A percentile compares a stretch with the other conserved stretches of the same genome.
Evolutionary conservation across 2,113 vertebrate genomes (phyloP).

Genomic region (Butorides virescens): DNA sequence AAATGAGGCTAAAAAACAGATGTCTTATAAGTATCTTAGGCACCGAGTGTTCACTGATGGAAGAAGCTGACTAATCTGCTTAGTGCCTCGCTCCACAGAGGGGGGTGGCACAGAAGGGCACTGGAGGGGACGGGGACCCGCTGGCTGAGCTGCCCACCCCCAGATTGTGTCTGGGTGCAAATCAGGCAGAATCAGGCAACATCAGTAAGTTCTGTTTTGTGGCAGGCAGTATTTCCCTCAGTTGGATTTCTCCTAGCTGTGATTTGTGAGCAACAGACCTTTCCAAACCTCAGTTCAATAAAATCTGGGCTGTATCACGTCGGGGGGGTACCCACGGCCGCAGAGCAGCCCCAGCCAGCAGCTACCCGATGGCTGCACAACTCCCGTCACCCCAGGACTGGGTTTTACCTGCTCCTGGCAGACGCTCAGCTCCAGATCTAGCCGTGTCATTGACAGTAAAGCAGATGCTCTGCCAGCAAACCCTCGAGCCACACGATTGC

Average conservation of each 20-base stretch:
- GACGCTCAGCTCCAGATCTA: neutral
- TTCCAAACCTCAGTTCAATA: neutral
- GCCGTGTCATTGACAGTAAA: accelerated
- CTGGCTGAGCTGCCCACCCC: neutral
- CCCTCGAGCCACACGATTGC: neutral
- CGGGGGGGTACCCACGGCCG: accelerated
- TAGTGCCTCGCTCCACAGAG: neutral
- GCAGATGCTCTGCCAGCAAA: neutral
- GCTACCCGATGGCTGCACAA: neutral
- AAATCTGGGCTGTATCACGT: neutral
- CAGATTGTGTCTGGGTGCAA: neutral
- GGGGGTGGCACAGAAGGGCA: neutral
- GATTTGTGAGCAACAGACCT: accelerated
- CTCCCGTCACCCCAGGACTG: neutral
- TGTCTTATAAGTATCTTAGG: constrained; percentile 47
- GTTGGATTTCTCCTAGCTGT: neutral
- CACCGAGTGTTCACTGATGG: neutral
- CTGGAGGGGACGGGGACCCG: neutral
- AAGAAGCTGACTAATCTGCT: constrained; percentile 42
- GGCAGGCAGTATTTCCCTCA: neutral
- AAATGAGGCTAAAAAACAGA: constrained; percentile 52
- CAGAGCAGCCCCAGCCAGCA: neutral
- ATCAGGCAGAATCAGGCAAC: neutral
- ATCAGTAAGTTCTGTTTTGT: neutral
- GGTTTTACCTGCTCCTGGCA: neutral